Conservation (phyloP, 2,888 invertebrate species). For the Agrotis clavis region DNA sequence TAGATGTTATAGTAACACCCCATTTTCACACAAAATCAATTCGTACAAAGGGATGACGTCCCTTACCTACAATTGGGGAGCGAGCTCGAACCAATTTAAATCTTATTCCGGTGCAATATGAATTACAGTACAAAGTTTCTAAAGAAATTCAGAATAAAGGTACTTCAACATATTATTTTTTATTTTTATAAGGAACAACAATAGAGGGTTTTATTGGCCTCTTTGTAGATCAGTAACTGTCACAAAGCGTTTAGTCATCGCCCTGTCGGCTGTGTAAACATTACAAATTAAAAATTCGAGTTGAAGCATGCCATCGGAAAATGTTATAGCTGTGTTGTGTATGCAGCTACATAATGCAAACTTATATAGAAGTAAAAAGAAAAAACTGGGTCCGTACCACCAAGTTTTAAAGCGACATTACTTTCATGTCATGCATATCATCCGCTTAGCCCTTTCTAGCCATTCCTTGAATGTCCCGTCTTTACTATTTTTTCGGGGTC, state of each 20-base stretch:
- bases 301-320: conserved; percentile 46
- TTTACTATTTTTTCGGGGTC: no score
- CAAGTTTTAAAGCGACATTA: no score
- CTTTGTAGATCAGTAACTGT: conserved; percentile 86
- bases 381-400: no score
- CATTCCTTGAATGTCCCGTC: no score
- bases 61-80: conserved; percentile 42
- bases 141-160: conserved; percentile 60
- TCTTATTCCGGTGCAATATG: conserved; percentile 59
- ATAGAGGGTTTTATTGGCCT: conserved; percentile 86
- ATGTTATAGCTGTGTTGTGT: conserved; percentile 1
- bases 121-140: conserved; percentile 38
- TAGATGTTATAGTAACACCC: conserved; percentile 73
- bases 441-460: no score
- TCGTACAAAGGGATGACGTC: conserved; percentile 70
- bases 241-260: conserved; percentile 84
- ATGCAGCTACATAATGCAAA: conserved; percentile 1
- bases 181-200: conserved; percentile 82
- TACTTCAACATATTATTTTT: conserved; percentile 78
- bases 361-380: neutral
- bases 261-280: conserved; percentile 86
- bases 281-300: conserved; percentile 69
- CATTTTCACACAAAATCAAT: conserved; percentile 74
- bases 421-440: no score
- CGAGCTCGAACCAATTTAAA: conserved; percentile 50